Evolutionary conservation across 2,113 vertebrate species (phyloP).

Genomic region (Nyctibius bracteatus): DNA sequence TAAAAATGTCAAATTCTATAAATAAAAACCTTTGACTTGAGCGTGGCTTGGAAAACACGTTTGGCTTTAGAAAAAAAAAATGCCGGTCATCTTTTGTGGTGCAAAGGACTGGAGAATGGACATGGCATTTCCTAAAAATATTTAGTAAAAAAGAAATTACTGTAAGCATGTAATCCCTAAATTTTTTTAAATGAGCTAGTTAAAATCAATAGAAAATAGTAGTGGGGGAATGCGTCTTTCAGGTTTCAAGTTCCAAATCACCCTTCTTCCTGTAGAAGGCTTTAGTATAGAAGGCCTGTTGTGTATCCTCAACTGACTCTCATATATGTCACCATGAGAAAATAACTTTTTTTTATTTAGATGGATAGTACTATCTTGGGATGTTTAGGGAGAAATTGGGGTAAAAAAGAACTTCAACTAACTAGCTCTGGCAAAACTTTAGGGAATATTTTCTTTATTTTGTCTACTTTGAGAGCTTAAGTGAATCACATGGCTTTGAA

Average conservation of each 20-base stretch:
- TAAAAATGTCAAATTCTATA: neutral
- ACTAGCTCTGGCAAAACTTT: neutral
- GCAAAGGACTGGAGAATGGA: neutral
- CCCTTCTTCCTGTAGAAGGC: neutral
- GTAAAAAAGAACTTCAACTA: neutral
- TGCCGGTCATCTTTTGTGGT: neutral
- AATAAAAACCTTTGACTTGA: neutral
- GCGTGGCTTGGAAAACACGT: neutral
- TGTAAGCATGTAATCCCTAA: neutral
- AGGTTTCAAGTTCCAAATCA: neutral
- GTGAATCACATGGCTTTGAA: neutral
- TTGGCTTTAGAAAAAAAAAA: neutral
- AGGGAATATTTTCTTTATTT: neutral
- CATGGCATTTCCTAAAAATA: neutral
- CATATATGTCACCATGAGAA: neutral
- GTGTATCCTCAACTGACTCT: neutral
- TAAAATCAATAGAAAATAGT: neutral
- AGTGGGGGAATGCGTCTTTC: neutral
- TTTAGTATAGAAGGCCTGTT: neutral
- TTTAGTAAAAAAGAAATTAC: neutral
- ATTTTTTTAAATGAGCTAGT: neutral
- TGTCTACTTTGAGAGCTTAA: constrained; percentile 27
- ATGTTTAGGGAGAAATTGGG: constrained; percentile 21
- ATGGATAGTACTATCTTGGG: neutral
- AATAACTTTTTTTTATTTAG: neutral